phyloP scores from a whole-genome alignment of 2,888 invertebrate species.

The Cerastis rubricosa region DNA sequence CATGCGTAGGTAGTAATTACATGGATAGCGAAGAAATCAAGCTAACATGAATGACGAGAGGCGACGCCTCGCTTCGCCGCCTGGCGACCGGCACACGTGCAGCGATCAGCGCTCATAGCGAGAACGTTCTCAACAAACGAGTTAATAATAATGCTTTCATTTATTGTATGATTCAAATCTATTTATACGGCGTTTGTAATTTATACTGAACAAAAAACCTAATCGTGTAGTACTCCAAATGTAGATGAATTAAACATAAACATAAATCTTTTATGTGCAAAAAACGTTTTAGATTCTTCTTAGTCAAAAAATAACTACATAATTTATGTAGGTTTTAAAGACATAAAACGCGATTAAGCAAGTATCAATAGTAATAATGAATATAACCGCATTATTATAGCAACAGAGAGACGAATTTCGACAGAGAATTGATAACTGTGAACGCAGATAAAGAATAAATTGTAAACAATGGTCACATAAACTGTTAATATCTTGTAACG shows the following conservation, averaged over 20 bases:
- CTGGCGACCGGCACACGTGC: conserved; percentile 84
- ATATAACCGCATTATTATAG: conserved; percentile 78
- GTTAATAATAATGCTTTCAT: conserved; percentile 79
- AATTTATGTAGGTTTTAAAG: conserved; percentile 26
- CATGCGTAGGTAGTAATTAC: conserved; percentile 77
- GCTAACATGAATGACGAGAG: conserved; percentile 84
- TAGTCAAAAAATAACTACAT: conserved; percentile 29
- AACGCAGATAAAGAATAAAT: conserved; percentile 84
- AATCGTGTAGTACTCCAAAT: conserved; percentile 46
- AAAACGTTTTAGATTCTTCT: conserved; percentile 21
- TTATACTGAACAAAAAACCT: conserved; percentile 61
- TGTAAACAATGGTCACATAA: conserved; percentile 86
- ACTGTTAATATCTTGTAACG: conserved; percentile 79
- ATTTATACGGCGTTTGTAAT: conserved; percentile 64
- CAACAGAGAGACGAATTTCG: conserved; percentile 84
- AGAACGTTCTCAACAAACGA: conserved; percentile 78
- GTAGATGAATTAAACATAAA: conserved; percentile 32
- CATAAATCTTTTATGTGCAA: too few species aligned
- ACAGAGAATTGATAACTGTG: conserved; percentile 84
- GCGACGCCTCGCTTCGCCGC: conserved; percentile 83
- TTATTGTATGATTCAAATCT: conserved; percentile 70
- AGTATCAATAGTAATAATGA: conserved; percentile 49
- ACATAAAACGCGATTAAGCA: conserved; percentile 49
- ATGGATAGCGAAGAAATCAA: conserved; percentile 78
- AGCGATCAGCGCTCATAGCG: conserved; percentile 72